Evolutionary conservation across 2,888 invertebrate species (phyloP), one percentile per base, ranked within the genome.

Genomic region (Deilephila porcellus): DNA sequence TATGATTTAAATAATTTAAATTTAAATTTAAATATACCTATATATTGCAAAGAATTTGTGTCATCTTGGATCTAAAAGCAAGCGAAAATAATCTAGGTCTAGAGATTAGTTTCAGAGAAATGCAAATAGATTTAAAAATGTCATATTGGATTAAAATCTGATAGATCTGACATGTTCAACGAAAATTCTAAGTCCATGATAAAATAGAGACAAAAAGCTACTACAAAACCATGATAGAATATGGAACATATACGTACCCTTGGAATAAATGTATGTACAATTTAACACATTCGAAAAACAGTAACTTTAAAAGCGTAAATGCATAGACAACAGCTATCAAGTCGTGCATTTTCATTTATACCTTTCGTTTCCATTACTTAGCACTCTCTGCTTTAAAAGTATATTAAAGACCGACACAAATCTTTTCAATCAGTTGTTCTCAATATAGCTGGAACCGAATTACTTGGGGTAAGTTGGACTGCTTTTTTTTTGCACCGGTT

Each of bases 341-440:
- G 56, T 77, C 80, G 78, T 79, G 82, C 67, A 20, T 63, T 74
- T 73, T 71, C 52, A 75, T 73, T 82, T 80, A 82, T 73, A 73
- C 59, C 37, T 37, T 67, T 76, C 77, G 71, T 79, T 77, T 70
- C 71, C 70, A 71, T 75, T 73, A 71, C 73, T 82, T 79, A 79
- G 76, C 74, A 75, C 72, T 7, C 62, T 63, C 14, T 6, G 25
- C 1, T 53, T 29, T 11, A 72, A 34, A 29, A 60, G 34, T 75
- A 73, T 73, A 76, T 74, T 72, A 76, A 25, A 25, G n/a, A 11
- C n/a, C 6, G 19, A 20, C 37, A 20, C 34, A 37, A 17, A 59
- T 20, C 3, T 20, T 71, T 60, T 56, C 7, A 7, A 60, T 6
- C 11, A 37, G 71, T 71, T 7, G 34, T 11, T 60, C 59, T 60